These are phyloP conservation scores for Rhinolophus sinicus DNA, from an alignment of 2,113 vertebrate species.

Conservation along the genomic window DNA sequence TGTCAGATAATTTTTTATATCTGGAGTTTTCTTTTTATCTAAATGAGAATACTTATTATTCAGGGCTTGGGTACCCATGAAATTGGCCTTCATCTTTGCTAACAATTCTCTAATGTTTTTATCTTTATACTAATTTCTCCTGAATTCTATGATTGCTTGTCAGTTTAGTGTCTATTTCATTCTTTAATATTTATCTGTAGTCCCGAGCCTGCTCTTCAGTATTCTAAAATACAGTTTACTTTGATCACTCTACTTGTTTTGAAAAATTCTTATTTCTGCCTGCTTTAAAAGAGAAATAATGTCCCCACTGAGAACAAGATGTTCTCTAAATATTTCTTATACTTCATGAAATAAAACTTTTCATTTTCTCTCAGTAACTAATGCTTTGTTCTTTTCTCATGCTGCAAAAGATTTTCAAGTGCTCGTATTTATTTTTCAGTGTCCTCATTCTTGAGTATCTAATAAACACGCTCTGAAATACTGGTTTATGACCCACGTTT, in stretches of 20 bases:
- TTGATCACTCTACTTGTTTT: neutral
- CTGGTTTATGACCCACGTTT: neutral
- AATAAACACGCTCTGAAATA: neutral
- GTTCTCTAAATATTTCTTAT: conserved; percentile 7
- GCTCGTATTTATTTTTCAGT: neutral
- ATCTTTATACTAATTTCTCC: neutral
- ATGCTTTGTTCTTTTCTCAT: neutral
- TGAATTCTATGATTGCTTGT: neutral
- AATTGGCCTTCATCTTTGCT: neutral
- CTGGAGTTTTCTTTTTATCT: neutral
- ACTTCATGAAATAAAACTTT: conserved; percentile 6
- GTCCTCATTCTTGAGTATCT: neutral
- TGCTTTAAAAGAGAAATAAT: neutral
- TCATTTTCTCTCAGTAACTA: conserved; percentile 7
- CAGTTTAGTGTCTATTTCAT: neutral
- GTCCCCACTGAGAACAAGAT: neutral
- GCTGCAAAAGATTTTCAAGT: neutral
- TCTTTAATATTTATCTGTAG: neutral
- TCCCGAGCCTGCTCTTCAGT: neutral
- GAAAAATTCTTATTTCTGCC: neutral
- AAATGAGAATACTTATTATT: neutral
- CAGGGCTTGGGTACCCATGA: neutral
- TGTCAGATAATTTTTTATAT: neutral
- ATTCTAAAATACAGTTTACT: neutral
- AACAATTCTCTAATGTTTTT: conserved; percentile 22